Evolutionary conservation across 2,888 invertebrate species (phyloP), one percentile per base, ranked within the genome.

Genomic region (Cinara cedri): DNA sequence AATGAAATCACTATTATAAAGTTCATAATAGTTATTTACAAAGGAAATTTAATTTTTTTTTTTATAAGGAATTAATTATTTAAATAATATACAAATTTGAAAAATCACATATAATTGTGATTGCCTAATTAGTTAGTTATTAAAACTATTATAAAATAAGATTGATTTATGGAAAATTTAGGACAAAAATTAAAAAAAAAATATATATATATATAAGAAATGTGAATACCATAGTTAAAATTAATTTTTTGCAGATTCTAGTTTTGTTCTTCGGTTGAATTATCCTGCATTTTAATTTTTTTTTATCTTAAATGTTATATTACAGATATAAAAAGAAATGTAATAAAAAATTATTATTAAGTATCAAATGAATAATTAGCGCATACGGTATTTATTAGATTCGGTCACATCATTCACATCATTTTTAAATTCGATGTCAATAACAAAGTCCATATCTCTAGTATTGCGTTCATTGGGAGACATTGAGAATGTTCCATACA

Each of bases 381-480:
- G 95, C 96, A 96, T 96, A 84, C 95, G 89, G 85, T 96, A 96
- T 85, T 91, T 91, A 85, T 95, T 96, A 83, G 90, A 90, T 88
- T 95, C 95, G 83, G 91, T 90, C 82, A 96, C 91, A 86, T 93
- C 91, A 81, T 95, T 92, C 81, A 94, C 88, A 85, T 95, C 95
- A 34, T 95, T 95, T 84, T 96, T 93, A 88, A 98, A 98, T 84
- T 95, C 92, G 68, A 98, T 89, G 84, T 95, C 93, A 82, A 99
- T 91, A 83, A 92, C 91, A 87, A 99, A 98, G 87, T 99, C 99
- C 82, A 99, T 89, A 87, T 99, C 99, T 71, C 99, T 91, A 87
- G 95, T 96, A 87, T 99, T 99, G 81, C 96, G 90, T 81, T 93
- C 93, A 87, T 99, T 99, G 63, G 98, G 98, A 83, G 93, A 93